Conservation (phyloP, 2,888 invertebrate species). For the Ophraella communa region DNA sequence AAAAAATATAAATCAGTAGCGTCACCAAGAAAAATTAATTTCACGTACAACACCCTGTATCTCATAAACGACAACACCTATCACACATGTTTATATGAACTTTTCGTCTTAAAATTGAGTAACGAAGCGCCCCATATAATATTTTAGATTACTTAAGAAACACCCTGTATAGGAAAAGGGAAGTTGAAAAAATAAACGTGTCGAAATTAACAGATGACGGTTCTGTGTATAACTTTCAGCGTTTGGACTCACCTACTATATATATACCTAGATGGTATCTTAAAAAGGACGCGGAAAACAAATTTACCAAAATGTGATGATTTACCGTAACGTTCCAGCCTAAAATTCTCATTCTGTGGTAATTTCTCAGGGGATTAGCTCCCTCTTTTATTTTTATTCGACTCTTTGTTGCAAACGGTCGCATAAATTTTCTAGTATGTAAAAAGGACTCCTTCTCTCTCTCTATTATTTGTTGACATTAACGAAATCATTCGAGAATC, state of each 20-base stretch:
- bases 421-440: slow-evolving; percentile 29
- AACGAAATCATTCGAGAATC: slow-evolving; percentile 32
- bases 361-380: slow-evolving; percentile 37
- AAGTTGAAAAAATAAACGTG: no score
- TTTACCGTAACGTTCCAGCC: slow-evolving; percentile 30
- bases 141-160: no score
- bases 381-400: slow-evolving; percentile 38
- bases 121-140: no score
- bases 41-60: no score
- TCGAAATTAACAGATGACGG: no score
- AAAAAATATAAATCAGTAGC: no score
- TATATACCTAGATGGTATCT: neutral
- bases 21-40: no score
- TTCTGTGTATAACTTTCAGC: neutral
- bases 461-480: slow-evolving; percentile 29
- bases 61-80: no score
- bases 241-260: neutral
- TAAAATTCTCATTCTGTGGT: slow-evolving; percentile 23
- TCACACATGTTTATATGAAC: no score
- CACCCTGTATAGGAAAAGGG: no score
- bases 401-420: slow-evolving; percentile 31
- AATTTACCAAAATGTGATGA: slow-evolving; percentile 33
- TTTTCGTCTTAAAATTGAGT: no score
- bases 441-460: slow-evolving; percentile 24
- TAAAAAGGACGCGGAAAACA: slow-evolving; percentile 31